Percentiles rank a stretch among this genome's conserved stretches.
These are phyloP conservation scores for Atractosteus spatula DNA, from an alignment of 2,113 vertebrate species.

Conservation along the genomic window DNA sequence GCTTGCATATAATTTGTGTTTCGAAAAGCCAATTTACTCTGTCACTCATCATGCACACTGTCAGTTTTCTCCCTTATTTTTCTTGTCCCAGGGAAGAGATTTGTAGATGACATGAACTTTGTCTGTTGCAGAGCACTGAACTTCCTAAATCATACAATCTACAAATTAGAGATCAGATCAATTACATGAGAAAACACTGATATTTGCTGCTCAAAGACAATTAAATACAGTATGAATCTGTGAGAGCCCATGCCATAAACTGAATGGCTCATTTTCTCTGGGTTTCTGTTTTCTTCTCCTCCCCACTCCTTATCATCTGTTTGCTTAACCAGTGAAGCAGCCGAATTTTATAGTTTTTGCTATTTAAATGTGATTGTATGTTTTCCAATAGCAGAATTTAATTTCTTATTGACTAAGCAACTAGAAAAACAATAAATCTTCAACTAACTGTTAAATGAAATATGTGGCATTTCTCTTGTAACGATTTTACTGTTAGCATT, in stretches of 20 bases:
- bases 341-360: neutral
- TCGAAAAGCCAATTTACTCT: no score
- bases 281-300: neutral
- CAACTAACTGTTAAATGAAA: constrained; percentile 1
- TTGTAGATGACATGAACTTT: no score
- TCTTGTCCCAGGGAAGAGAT: no score
- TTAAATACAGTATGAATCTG: no score
- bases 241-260: neutral
- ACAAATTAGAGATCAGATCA: no score
- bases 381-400: neutral
- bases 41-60: no score
- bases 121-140: no score
- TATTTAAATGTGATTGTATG: neutral
- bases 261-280: neutral
- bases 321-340: neutral
- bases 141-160: no score
- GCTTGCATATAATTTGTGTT: no score
- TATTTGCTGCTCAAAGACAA: no score
- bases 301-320: neutral
- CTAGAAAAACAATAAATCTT: constrained; percentile 7
- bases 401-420: constrained; percentile 6
- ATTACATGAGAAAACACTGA: no score
- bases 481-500: constrained; percentile 6
- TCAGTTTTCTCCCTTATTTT: no score
- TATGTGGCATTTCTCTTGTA: constrained; percentile 6